Conservation (phyloP, 2,797 vertebrate species). For the Melanotaenia pygmaea region DNA sequence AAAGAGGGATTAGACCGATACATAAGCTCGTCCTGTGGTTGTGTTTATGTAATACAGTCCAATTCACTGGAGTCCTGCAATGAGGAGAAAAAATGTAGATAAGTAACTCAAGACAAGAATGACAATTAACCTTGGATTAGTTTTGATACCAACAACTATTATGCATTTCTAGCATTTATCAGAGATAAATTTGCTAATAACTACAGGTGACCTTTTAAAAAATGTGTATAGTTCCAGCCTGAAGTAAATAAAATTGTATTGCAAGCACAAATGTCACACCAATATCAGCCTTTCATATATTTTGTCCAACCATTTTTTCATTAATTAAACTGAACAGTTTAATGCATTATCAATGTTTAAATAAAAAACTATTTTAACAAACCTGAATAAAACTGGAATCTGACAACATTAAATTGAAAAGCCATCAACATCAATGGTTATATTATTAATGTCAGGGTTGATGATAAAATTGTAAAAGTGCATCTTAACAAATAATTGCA, state of each 20-base stretch:
- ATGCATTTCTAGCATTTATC: slow-evolving; percentile 20
- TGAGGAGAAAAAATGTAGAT: slow-evolving; percentile 33
- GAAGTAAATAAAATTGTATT: neutral
- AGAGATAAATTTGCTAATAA: neutral
- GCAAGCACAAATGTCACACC: neutral
- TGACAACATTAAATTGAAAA: too few species aligned
- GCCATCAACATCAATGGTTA: neutral
- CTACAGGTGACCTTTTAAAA: too few species aligned
- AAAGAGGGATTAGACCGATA: slow-evolving; percentile 53
- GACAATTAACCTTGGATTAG: slow-evolving; percentile 43
- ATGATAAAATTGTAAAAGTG: neutral
- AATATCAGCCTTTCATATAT: neutral
- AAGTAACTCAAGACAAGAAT: slow-evolving; percentile 29
- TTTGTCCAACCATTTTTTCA: neutral
- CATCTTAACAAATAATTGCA: neutral
- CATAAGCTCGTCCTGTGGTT: slow-evolving; percentile 39
- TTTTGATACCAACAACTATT: slow-evolving; percentile 9
- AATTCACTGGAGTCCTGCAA: slow-evolving; percentile 56
- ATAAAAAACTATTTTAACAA: neutral
- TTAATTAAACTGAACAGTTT: neutral
- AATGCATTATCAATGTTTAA: neutral
- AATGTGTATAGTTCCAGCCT: too few species aligned
- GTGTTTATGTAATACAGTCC: slow-evolving; percentile 40
- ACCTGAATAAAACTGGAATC: too few species aligned
- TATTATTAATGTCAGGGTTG: neutral